Evolutionary conservation across 2,113 vertebrate species (phyloP).

Genomic region (Sceloporus tristichus): DNA sequence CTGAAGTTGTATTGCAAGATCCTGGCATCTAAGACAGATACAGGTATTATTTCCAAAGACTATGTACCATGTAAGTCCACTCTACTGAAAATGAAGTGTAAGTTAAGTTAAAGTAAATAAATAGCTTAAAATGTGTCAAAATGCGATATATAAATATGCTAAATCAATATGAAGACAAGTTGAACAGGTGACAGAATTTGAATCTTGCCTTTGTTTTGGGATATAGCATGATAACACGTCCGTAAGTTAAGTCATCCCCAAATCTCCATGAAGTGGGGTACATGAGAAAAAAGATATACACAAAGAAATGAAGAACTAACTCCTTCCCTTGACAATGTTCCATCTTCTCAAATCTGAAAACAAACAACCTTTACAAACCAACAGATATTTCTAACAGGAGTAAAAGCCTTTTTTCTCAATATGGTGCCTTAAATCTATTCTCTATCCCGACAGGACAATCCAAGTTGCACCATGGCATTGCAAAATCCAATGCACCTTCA

Average conservation of each 20-base stretch:
- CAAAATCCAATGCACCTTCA: not conserved
- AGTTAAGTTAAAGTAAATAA: not conserved
- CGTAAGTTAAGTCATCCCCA: not conserved
- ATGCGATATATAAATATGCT: not conserved
- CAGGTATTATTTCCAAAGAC: not conserved
- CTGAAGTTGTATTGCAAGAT: not conserved
- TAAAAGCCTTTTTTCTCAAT: not conserved
- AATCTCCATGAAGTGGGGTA: not conserved
- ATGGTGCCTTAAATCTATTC: not conserved
- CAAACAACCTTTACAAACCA: not conserved
- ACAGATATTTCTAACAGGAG: not conserved
- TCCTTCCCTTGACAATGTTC: too few species aligned
- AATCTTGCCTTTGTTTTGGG: not conserved
- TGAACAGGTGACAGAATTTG: not conserved
- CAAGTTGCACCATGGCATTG: not conserved
- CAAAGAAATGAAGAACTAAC: not conserved
- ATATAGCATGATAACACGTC: not conserved
- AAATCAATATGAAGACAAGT: not conserved
- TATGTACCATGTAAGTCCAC: not conserved
- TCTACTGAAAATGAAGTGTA: not conserved
- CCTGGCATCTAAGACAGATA: conserved; percentile 56
- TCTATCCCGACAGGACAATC: not conserved
- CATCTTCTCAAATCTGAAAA: not conserved
- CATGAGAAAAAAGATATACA: not conserved
- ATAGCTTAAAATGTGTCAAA: not conserved